Percentiles rank a stretch among this genome's conserved stretches.
Conservation (phyloP, 2,113 vertebrate genomes). For the Naja naja region DNA sequence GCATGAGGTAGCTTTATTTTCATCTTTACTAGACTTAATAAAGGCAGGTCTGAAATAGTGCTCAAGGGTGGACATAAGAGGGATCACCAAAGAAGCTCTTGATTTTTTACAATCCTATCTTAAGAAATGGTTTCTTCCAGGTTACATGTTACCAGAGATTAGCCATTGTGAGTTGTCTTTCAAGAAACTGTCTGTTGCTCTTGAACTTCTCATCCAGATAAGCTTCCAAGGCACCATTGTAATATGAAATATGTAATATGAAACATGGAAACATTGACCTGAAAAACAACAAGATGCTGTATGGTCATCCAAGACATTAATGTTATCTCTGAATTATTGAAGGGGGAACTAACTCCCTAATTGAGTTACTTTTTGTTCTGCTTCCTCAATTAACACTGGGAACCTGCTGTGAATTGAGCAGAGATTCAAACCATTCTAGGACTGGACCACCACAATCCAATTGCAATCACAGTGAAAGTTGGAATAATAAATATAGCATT, state of each 20-base stretch:
- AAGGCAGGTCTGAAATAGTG: background rate
- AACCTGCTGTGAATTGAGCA: background rate
- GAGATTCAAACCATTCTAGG: background rate
- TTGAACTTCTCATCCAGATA: background rate
- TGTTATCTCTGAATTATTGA: background rate
- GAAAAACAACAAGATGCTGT: background rate
- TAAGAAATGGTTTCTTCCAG: background rate
- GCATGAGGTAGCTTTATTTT: background rate
- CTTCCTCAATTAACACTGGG: background rate
- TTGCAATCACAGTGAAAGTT: background rate
- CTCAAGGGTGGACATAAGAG: background rate
- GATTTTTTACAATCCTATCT: background rate
- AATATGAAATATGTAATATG: background rate
- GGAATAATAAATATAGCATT: background rate
- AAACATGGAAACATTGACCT: background rate
- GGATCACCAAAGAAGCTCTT: background rate
- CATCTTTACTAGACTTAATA: background rate
- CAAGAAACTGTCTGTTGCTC: background rate
- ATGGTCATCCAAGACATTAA: background rate
- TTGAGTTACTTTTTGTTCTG: background rate
- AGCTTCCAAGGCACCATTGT: too few relatives aligned
- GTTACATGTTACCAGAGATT: background rate
- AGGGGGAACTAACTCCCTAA: background rate
- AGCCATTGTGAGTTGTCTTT: background rate
- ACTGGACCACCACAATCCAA: background rate